Conservation (phyloP, 2,888 invertebrate species). For the Acrobasis repandana region DNA sequence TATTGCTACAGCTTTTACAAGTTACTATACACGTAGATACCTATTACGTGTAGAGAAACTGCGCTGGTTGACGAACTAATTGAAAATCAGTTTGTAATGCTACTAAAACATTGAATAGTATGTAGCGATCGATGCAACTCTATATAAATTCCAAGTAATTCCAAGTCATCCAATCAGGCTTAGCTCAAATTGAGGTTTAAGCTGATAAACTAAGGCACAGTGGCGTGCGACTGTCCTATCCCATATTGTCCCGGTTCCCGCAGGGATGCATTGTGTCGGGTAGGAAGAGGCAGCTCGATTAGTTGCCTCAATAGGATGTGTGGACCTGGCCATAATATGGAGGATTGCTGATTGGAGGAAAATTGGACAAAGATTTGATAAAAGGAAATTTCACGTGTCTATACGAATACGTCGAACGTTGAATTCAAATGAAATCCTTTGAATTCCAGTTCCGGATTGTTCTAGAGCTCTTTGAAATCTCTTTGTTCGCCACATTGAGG, state of each 20-base stretch:
- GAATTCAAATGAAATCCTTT: constrained; percentile 8
- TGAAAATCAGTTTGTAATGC: too few relatives aligned
- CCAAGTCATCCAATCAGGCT: not conserved
- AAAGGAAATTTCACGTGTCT: constrained; percentile 16
- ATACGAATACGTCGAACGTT: constrained; percentile 1
- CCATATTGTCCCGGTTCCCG: constrained; percentile 19
- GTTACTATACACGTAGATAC: too few relatives aligned
- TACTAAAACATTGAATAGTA: too few relatives aligned
- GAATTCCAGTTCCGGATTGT: not conserved
- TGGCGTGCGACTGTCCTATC: constrained; percentile 9
- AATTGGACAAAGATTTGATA: constrained; percentile 19
- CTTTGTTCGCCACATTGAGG: too few relatives aligned
- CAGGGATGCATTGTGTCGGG: constrained; percentile 19
- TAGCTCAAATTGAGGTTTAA: not conserved
- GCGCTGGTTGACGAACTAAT: too few relatives aligned
- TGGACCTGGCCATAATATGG: constrained; percentile 11
- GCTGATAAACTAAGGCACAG: constrained; percentile 1
- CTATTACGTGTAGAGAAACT: too few relatives aligned
- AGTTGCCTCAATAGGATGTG: constrained; percentile 22
- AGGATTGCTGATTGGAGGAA: constrained; percentile 15
- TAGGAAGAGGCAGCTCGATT: constrained; percentile 24
- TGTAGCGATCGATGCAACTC: too few relatives aligned
- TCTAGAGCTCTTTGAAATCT: too few relatives aligned
- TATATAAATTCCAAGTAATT: not conserved
- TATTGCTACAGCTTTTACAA: not conserved